Evolutionary conservation across 1,140 invertebrate species (phyloP).

Genomic region (Holotrichia oblita): DNA sequence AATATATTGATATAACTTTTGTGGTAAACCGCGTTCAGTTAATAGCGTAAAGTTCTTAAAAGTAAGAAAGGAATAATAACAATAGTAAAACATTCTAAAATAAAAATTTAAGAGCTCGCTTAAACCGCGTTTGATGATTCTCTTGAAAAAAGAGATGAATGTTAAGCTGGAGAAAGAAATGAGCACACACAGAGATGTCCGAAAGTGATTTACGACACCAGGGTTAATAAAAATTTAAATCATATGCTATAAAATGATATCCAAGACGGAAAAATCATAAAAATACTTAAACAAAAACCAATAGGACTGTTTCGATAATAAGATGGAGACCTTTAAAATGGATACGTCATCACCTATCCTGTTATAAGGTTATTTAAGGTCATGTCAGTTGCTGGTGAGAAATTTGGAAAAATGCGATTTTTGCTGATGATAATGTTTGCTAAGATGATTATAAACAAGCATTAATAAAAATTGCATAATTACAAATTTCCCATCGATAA

Average conservation of each 20-base stretch:
- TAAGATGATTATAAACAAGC: no score
- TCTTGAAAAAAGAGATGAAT: background rate
- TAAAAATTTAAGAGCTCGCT: slow-evolving; percentile 28
- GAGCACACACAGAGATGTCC: slow-evolving; percentile 44
- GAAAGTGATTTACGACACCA: slow-evolving; percentile 53
- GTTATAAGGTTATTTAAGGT: no score
- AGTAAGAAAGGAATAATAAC: slow-evolving; percentile 23
- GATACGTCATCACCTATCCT: background rate
- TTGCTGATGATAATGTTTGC: no score
- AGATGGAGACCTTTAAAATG: background rate
- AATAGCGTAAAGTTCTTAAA: background rate
- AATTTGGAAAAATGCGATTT: no score
- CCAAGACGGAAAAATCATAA: slow-evolving; percentile 52
- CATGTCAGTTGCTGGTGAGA: no score
- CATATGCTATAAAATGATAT: slow-evolving; percentile 57
- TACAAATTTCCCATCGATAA: no score
- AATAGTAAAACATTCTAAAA: slow-evolving; percentile 28
- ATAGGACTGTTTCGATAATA: background rate
- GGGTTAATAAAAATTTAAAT: slow-evolving; percentile 58
- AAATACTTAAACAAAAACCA: slow-evolving; percentile 38
- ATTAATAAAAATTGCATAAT: no score
- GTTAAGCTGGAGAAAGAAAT: background rate
- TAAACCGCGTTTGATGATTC: slow-evolving; percentile 3
- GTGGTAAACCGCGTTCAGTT: background rate
- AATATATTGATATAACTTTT: background rate